Evolutionary conservation across 2,797 vertebrate species (phyloP).

Genomic region (Enteromius trimaculatus): DNA sequence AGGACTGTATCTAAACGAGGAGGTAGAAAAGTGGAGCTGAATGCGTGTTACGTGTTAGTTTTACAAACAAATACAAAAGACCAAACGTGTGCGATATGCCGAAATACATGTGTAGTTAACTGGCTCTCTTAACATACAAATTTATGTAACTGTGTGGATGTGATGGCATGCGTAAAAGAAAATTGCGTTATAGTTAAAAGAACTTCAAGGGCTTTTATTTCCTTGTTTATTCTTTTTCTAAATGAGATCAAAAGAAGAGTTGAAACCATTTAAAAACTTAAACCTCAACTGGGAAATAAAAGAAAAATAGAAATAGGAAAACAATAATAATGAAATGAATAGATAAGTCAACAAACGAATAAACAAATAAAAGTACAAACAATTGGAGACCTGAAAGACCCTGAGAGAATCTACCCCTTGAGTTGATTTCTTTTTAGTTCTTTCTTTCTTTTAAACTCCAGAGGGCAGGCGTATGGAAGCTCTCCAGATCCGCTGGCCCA

Average conservation of each 20-base stretch:
- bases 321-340: constrained; percentile 73
- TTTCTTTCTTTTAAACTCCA: constrained; percentile 53
- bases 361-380: constrained; percentile 66
- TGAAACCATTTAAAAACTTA: constrained; percentile 78
- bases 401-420: constrained; percentile 68
- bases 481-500: constrained; percentile 51
- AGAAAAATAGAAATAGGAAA: constrained; percentile 63
- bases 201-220: constrained; percentile 76
- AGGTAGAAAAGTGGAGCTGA: constrained; percentile 38
- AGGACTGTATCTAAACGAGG: constrained; percentile 43
- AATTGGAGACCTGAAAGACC: constrained; percentile 71
- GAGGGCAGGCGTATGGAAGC: constrained; percentile 56
- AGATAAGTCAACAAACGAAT: constrained; percentile 77
- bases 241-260: constrained; percentile 80
- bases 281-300: constrained; percentile 69
- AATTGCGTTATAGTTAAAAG: constrained; percentile 78
- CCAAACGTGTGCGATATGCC: not conserved
- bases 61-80: constrained; percentile 37
- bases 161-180: constrained; percentile 60
- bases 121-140: not conserved
- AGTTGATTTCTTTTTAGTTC: constrained; percentile 55
- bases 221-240: constrained; percentile 74
- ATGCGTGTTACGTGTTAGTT: constrained; percentile 30
- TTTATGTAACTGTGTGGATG: not conserved
- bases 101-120: not conserved